phyloP scores from a whole-genome alignment of 2,888 invertebrate genomes.

The Erebia aethiops region DNA sequence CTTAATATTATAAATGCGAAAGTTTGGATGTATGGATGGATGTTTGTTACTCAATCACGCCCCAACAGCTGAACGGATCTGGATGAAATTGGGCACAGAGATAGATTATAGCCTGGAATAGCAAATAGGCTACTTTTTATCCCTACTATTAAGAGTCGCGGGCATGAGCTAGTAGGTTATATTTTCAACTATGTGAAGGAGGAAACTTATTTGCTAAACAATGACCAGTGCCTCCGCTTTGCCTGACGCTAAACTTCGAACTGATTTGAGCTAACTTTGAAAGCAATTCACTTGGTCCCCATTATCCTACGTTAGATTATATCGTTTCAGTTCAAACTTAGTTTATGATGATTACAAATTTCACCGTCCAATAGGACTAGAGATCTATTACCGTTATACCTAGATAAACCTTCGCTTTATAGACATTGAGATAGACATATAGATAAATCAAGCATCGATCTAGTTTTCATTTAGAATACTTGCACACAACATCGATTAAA shows the following conservation, averaged over 20 bases:
- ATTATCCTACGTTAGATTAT: constrained; percentile 20
- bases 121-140: too few species aligned
- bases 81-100: too few species aligned
- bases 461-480: not conserved
- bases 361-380: not conserved
- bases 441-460: not conserved
- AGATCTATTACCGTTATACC: not conserved
- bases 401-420: not conserved
- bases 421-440: not conserved
- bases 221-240: constrained; percentile 16
- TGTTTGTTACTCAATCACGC: too few species aligned
- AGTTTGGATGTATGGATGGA: too few species aligned
- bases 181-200: constrained; percentile 12
- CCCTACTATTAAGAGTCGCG: too few species aligned
- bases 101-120: too few species aligned
- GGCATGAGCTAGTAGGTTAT: too few species aligned
- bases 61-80: too few species aligned
- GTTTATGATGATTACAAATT: constrained; percentile 15
- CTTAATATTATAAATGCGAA: too few species aligned
- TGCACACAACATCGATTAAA: not conserved
- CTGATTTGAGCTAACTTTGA: constrained; percentile 24
- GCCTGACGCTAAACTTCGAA: constrained; percentile 17
- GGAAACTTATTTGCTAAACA: constrained; percentile 19
- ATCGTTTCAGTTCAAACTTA: constrained; percentile 27
- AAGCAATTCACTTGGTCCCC: constrained; percentile 23